Evolutionary conservation across 1,140 invertebrate species (phyloP), one percentile per base, ranked within the genome.

Genomic region (Lerema accius): DNA sequence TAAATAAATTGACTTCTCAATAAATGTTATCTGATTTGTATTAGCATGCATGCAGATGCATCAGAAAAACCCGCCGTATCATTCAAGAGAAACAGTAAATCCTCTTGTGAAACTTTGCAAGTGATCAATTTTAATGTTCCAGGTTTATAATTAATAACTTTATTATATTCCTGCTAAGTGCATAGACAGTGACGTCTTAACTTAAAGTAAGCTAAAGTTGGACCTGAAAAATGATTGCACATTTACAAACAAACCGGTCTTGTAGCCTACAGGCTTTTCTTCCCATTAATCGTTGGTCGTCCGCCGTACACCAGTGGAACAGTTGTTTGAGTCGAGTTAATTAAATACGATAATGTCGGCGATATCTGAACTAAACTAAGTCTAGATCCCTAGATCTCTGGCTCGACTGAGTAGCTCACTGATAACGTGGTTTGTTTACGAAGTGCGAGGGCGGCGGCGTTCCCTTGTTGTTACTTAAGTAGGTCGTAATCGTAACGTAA

Each of bases 401-500:
- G 15, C 3, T 16, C 26, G 48, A 9, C 15, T 23, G 35, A 7
- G 35, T 39, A 14, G 35, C 37, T 37, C 9, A 35, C 26, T 50
- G 48, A 50, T 50, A 50, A 50, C 28, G 16, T 5, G n/a, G n/a
- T n/a, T n/a, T 16, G 48, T 50, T 50, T 50, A 50, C 28, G 13
- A 50, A 16, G 7, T 39, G 49, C 26, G 32, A 10, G 16, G 26
- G 14, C 26, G 48, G n/a, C n/a, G n/a, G n/a, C n/a, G n/a, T 37
- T 50, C 15, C n/a, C 48, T 17, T 50, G 32, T 17, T 17, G 19
- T 23, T 23, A 23, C 10, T 4, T 17, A 51, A 19, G 4, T 40
- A 40, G 35, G 35, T 53, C 32, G 15, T 51, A 51, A 3, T n/a
- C n/a, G n/a, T n/a, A n/a, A n/a, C 19, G 19, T 23, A 23, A 23